A percentile compares a stretch with the other conserved stretches of the same genome.
These are phyloP conservation scores for Rhogogaster chlorosoma DNA, from an alignment of 2,888 invertebrate species.

Conservation along the genomic window DNA sequence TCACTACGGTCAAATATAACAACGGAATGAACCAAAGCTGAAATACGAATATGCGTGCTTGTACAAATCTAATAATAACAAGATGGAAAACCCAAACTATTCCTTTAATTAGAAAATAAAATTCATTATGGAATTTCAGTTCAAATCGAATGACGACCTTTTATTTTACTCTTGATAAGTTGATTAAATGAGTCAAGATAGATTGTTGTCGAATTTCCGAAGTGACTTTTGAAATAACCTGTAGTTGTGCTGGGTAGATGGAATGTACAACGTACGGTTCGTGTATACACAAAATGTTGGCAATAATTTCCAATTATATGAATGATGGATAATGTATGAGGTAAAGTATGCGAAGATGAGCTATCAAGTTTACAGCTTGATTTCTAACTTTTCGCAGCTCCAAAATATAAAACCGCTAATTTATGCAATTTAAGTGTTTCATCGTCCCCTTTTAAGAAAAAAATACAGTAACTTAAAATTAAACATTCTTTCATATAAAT, in stretches of 20 bases:
- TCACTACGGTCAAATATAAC: neutral
- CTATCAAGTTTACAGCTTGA: neutral
- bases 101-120: neutral
- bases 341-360: neutral
- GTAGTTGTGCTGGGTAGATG: slow-evolving; percentile 48
- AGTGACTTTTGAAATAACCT: slow-evolving; percentile 49
- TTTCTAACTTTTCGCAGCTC: neutral
- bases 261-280: slow-evolving; percentile 45
- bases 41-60: neutral
- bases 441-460: neutral
- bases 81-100: neutral
- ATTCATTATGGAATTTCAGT: neutral
- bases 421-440: neutral
- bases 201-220: slow-evolving; percentile 2
- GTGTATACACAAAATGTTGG: slow-evolving; percentile 54
- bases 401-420: neutral
- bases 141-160: neutral
- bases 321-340: slow-evolving; percentile 23
- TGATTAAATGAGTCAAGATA: neutral
- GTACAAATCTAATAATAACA: neutral
- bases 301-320: slow-evolving; percentile 54
- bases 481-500: no score
- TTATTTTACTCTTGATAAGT: neutral
- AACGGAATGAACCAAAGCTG: neutral
- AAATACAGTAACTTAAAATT: no score